Evolutionary conservation across 2,113 vertebrate species (phyloP).

Genomic region (Hippopotamus amphibius): DNA sequence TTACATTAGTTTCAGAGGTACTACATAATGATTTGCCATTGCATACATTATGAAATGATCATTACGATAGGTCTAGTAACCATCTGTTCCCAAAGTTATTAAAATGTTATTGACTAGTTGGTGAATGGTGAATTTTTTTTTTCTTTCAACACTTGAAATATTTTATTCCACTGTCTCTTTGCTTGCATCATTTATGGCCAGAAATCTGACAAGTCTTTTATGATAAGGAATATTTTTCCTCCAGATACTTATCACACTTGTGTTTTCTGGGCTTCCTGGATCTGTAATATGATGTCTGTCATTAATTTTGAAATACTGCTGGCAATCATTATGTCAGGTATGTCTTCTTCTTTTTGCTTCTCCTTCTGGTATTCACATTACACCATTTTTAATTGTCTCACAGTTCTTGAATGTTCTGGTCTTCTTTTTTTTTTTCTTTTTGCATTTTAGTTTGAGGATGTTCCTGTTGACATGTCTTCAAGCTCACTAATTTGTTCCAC

Average conservation of each 20-base stretch:
- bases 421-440: neutral
- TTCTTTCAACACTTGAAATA: neutral
- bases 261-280: neutral
- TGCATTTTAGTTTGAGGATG: neutral
- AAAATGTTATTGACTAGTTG: no score
- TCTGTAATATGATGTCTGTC: neutral
- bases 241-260: neutral
- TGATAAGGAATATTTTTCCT: neutral
- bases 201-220: neutral
- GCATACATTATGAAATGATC: no score
- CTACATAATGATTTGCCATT: no score
- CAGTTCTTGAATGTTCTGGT: neutral
- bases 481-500: neutral
- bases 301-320: neutral
- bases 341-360: neutral
- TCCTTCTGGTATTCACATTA: neutral
- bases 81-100: no score
- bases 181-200: neutral
- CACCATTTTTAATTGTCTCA: neutral
- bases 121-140: neutral
- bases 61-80: no score
- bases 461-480: neutral
- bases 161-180: neutral
- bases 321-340: neutral
- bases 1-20: no score